Evolutionary conservation across 2,797 vertebrate genomes (phyloP), one percentile per base, ranked within the genome.

Genomic region (Gambelia wislizenii): DNA sequence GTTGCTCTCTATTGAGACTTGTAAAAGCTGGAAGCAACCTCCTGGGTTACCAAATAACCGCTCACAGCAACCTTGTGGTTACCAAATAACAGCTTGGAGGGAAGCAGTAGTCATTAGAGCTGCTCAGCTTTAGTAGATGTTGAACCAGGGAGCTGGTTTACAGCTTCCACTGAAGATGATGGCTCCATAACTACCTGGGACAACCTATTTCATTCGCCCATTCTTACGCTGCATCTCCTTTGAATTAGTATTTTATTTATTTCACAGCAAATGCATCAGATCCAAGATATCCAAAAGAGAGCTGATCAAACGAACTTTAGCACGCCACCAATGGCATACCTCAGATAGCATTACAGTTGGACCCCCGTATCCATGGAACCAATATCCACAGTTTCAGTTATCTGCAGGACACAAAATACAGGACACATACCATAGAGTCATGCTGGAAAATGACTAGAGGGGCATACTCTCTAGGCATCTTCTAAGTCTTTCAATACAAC

Each of bases 201-300:
- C 59, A 54, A 18, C 3, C 20, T 36, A 9, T 82, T 82, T 70
- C 69, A 81, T 1, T 39, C 22, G 42, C 22, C 22, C 18, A 79
- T 16, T 47, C 22, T 79, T 44, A 16, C 12, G 22, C 6, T 44
- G 33, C 27, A 39, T 3, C 13, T 2, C 44, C 4, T 30, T 44
- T 72, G 10, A 9, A 85, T 74, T 30, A 4, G 5, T 69, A 54
- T 79, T 79, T 44, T n/a, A 84, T 78, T 42, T 39, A 54, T 70
- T 89, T 84, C 49, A 49, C 79, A 61, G 42, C 30, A 88, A 72
- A 81, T 72, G 42, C 78, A 47, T 12, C 44, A 84, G 33, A 49
- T 16, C 36, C 20, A 56, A 16, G 33, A 18, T 75, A 72, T 49
- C 16, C 18, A 74, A 36, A 87, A 47, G 10, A 84, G 36, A 78